Conservation (phyloP, 2,888 invertebrate genomes). For the Chymomyza procnemis region DNA sequence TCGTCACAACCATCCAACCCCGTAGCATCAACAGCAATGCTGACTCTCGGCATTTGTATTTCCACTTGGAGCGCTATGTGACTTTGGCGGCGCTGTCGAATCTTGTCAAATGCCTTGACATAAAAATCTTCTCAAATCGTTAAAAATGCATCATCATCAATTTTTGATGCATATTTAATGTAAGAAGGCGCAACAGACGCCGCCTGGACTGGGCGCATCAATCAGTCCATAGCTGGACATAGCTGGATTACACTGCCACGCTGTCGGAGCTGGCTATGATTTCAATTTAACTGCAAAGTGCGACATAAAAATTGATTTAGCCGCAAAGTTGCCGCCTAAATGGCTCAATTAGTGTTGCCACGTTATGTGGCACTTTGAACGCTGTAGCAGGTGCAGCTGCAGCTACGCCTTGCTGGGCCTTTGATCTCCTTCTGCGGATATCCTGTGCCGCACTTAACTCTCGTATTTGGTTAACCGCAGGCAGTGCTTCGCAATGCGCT, state of each 20-base stretch:
- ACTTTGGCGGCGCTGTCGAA: constrained; percentile 40
- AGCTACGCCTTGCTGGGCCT: background rate
- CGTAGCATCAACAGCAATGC: constrained; percentile 38
- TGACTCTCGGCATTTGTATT: background rate
- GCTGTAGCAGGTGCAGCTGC: background rate
- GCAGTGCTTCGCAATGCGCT: constrained; percentile 16
- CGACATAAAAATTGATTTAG: constrained; percentile 69
- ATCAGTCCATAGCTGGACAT: too few species aligned
- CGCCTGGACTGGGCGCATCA: background rate
- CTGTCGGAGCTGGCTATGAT: constrained; percentile 8
- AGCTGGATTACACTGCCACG: too few species aligned
- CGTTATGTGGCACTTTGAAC: constrained; percentile 7
- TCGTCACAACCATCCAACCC: background rate
- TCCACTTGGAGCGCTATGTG: background rate
- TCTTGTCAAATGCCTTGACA: constrained; percentile 65
- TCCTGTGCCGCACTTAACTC: constrained; percentile 11
- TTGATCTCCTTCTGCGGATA: constrained; percentile 14
- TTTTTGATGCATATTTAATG: constrained; percentile 72
- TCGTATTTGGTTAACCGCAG: background rate
- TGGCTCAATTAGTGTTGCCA: constrained; percentile 56
- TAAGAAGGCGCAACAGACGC: constrained; percentile 36
- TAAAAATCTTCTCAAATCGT: constrained; percentile 66
- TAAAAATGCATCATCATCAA: constrained; percentile 73
- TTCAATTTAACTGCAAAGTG: constrained; percentile 63
- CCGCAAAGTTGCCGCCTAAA: constrained; percentile 28